phyloP scores from a whole-genome alignment of 2,888 invertebrate genomes.

The Alentia gelatinosa region DNA sequence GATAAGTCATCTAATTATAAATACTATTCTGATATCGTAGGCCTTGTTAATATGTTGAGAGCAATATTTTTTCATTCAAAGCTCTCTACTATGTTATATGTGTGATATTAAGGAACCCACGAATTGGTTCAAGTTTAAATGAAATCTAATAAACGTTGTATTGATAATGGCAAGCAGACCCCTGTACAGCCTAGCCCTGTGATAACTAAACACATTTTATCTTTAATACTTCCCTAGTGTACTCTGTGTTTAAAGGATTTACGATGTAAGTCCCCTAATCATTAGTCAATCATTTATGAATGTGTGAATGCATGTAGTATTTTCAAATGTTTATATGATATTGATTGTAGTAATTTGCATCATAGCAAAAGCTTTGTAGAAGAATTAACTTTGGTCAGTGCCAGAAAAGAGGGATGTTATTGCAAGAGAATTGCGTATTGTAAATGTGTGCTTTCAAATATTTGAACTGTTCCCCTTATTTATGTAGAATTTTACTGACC shows the following conservation, averaged over 20 bases:
- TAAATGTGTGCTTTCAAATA: not conserved
- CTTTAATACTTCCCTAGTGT: not conserved
- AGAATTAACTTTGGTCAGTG: not conserved
- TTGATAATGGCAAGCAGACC: not conserved
- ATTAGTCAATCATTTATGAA: not conserved
- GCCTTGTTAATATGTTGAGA: not conserved
- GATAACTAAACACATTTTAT: not conserved
- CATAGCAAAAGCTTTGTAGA: not conserved
- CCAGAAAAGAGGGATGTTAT: too few relatives aligned
- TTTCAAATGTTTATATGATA: not conserved
- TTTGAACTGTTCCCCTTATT: not conserved
- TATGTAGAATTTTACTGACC: not conserved
- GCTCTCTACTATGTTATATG: not conserved
- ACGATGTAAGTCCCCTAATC: not conserved
- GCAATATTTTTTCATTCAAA: not conserved
- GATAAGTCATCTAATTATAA: not conserved
- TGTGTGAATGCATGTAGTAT: not conserved
- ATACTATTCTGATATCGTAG: not conserved
- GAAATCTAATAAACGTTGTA: not conserved
- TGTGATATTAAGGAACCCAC: not conserved
- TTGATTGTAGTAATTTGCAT: not conserved
- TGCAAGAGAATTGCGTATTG: not conserved
- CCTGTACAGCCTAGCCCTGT: not conserved
- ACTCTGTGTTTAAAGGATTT: not conserved
- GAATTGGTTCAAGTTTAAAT: not conserved